Evolutionary conservation across 2,888 invertebrate species (phyloP).

Genomic region (Diploptera punctata): DNA sequence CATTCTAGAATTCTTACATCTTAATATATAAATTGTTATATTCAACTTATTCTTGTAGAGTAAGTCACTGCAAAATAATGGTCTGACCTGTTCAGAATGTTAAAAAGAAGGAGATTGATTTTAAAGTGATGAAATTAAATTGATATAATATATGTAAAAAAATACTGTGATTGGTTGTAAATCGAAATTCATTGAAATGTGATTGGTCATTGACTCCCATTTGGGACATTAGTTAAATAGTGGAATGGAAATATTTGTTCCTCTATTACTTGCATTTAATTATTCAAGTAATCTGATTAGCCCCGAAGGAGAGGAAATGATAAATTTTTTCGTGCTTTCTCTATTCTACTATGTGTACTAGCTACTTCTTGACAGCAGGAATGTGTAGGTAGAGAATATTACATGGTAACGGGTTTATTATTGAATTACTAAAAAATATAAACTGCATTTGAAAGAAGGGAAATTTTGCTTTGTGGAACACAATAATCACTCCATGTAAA

Average conservation of each 20-base stretch:
- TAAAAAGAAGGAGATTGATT: too few relatives aligned
- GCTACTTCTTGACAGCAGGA: not conserved
- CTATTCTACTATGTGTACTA: not conserved
- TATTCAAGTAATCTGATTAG: not conserved
- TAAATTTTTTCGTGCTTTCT: not conserved
- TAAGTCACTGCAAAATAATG: too few relatives aligned
- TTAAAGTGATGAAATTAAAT: too few relatives aligned
- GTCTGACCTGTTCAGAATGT: too few relatives aligned
- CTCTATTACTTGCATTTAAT: not conserved
- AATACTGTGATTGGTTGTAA: too few relatives aligned
- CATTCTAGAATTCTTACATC: too few relatives aligned
- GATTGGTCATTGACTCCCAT: too few relatives aligned
- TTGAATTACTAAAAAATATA: not conserved
- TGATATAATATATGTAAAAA: too few relatives aligned
- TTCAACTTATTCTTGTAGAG: too few relatives aligned
- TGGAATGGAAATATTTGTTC: not conserved
- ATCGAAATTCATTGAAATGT: too few relatives aligned
- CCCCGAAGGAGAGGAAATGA: not conserved
- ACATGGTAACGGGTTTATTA: not conserved
- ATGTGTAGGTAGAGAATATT: not conserved
- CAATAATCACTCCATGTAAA: too few relatives aligned
- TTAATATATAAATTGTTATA: too few relatives aligned
- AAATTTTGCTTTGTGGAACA: not conserved
- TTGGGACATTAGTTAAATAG: not conserved
- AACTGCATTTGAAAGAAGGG: not conserved